These are phyloP conservation scores for Pogonocherus hispidulus DNA, from an alignment of 2,888 invertebrate genomes.

Conservation along the genomic window DNA sequence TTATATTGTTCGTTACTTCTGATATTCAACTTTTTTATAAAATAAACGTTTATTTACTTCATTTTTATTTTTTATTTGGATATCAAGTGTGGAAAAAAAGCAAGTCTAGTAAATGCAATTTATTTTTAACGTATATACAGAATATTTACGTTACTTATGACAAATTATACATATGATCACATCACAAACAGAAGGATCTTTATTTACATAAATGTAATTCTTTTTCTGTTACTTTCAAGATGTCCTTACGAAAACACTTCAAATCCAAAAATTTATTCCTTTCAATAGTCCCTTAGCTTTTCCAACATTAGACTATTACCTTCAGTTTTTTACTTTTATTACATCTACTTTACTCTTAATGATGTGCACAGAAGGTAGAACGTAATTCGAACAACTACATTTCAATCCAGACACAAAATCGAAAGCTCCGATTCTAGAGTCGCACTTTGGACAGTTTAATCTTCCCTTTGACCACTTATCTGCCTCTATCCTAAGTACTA, in stretches of 20 bases:
- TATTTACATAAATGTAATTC: no score
- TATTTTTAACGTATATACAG: no score
- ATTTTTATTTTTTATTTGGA: constrained; percentile 30
- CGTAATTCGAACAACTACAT: constrained; percentile 72
- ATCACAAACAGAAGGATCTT: no score
- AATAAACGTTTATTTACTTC: constrained; percentile 30
- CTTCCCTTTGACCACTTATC: constrained; percentile 79
- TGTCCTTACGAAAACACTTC: no score
- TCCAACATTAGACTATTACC: no score
- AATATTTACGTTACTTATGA: no score
- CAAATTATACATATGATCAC: no score
- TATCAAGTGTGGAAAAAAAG: no score
- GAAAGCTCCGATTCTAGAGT: constrained; percentile 76
- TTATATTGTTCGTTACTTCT: constrained; percentile 38
- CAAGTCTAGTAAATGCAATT: no score
- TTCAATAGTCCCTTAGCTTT: no score
- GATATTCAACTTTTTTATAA: constrained; percentile 43
- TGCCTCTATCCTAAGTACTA: constrained; percentile 70
- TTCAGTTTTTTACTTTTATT: constrained; percentile 36
- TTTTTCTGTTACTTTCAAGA: no score
- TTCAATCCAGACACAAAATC: constrained; percentile 77
- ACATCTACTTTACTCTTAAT: constrained; percentile 77
- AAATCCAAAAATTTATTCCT: no score
- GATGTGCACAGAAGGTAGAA: constrained; percentile 75
- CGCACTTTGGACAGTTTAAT: constrained; percentile 75